A percentile compares a stretch with the other conserved stretches of the same genome.
Conservation (phyloP, 2,113 vertebrate species). For the Leptodactylus fuscus region DNA sequence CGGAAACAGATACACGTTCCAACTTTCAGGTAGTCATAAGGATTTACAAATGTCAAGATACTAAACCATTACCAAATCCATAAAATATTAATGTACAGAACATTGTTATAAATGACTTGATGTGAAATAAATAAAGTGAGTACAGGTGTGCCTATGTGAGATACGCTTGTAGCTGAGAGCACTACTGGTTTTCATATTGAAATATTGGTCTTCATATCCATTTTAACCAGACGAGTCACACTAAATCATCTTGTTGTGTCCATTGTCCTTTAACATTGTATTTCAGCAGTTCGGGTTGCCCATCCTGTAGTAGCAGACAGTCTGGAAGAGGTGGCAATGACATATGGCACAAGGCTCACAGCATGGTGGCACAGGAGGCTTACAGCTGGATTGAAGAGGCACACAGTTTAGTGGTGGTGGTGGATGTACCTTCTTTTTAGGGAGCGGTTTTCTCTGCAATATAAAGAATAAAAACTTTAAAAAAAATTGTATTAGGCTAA, state of each 20-base stretch:
- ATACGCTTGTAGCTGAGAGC: not conserved
- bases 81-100: not conserved
- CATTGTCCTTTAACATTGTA: not conserved
- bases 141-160: not conserved
- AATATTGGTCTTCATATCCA: not conserved
- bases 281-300: slow-evolving; percentile 81
- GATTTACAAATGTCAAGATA: too few relatives aligned
- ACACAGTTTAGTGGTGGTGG: slow-evolving; percentile 78
- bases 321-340: slow-evolving; percentile 85
- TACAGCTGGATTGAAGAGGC: slow-evolving; percentile 81
- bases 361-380: slow-evolving; percentile 74
- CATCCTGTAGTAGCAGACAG: slow-evolving; percentile 81
- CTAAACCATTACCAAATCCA: not conserved
- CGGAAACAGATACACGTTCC: too few relatives aligned
- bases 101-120: not conserved
- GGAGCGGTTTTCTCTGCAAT: slow-evolving; percentile 42
- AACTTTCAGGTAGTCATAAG: too few relatives aligned
- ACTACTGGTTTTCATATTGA: not conserved
- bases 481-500: too few relatives aligned
- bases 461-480: not conserved
- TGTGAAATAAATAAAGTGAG: not conserved
- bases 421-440: slow-evolving; percentile 64
- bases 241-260: not conserved
- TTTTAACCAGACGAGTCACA: not conserved
- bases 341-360: slow-evolving; percentile 86